Percentiles rank a stretch among this genome's conserved stretches.
These are phyloP conservation scores for Mesoligia furuncula DNA, from an alignment of 2,888 invertebrate species.

Conservation along the genomic window DNA sequence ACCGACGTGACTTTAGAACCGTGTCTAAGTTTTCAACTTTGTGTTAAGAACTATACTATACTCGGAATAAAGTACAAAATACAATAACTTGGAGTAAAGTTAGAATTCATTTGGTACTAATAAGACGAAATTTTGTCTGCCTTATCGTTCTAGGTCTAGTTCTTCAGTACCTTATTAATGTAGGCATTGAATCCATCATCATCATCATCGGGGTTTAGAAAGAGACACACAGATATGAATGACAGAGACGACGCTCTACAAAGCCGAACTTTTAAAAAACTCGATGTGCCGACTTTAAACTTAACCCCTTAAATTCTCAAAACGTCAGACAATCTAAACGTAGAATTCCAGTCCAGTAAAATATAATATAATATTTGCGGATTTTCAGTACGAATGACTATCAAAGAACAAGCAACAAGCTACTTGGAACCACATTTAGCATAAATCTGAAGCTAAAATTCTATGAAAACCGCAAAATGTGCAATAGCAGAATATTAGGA, in stretches of 20 bases:
- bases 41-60: neutral
- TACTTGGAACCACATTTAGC: conserved; percentile 38
- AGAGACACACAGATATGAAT: neutral
- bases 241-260: neutral
- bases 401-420: too few species aligned
- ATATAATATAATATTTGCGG: conserved; percentile 28
- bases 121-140: neutral
- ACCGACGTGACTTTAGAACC: neutral
- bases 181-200: neutral
- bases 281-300: neutral
- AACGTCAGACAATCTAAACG: conserved; percentile 4
- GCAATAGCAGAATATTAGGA: conserved; percentile 30
- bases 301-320: neutral
- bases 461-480: conserved; percentile 42
- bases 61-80: neutral
- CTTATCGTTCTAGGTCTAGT: neutral
- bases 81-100: neutral
- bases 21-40: neutral
- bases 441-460: conserved; percentile 41
- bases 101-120: neutral
- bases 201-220: neutral
- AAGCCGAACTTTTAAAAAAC: neutral
- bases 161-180: neutral
- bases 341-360: conserved; percentile 9
- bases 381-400: conserved; percentile 17